phyloP scores from a whole-genome alignment of 2,797 vertebrate species.

The Typhlichthys subterraneus region DNA sequence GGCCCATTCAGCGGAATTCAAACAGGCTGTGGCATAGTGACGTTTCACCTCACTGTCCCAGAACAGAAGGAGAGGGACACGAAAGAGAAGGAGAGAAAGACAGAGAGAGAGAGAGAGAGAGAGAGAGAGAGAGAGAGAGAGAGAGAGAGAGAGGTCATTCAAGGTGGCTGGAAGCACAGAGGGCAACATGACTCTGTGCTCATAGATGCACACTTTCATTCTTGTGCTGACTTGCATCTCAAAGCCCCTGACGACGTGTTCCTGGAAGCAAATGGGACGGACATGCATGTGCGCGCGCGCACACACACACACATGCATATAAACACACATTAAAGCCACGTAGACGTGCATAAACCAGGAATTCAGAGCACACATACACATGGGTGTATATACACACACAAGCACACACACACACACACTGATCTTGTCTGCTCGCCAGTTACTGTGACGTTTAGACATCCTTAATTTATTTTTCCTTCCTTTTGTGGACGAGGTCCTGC shows the following conservation, averaged over 20 bases:
- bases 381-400: slow-evolving; percentile 5
- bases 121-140: slow-evolving; percentile 33
- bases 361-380: slow-evolving; percentile 15
- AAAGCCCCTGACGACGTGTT: slow-evolving; percentile 73
- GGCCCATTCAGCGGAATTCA: no score
- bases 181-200: slow-evolving; percentile 70
- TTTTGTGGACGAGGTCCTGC: slow-evolving; percentile 41
- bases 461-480: slow-evolving; percentile 45
- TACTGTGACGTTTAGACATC: slow-evolving; percentile 53
- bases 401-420: slow-evolving; percentile 6
- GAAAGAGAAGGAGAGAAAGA: no score
- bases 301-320: slow-evolving; percentile 8
- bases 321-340: slow-evolving; percentile 6
- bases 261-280: slow-evolving; percentile 73
- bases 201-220: slow-evolving; percentile 73
- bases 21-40: no score
- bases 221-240: slow-evolving; percentile 84
- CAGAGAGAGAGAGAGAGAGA: no score
- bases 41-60: no score
- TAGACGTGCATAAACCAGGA: background rate
- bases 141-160: slow-evolving; percentile 62
- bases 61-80: no score
- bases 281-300: slow-evolving; percentile 20
- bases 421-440: slow-evolving; percentile 46
- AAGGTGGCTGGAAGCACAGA: slow-evolving; percentile 72